Conservation (phyloP, 2,888 invertebrate genomes). For the Acrobasis repandana region DNA sequence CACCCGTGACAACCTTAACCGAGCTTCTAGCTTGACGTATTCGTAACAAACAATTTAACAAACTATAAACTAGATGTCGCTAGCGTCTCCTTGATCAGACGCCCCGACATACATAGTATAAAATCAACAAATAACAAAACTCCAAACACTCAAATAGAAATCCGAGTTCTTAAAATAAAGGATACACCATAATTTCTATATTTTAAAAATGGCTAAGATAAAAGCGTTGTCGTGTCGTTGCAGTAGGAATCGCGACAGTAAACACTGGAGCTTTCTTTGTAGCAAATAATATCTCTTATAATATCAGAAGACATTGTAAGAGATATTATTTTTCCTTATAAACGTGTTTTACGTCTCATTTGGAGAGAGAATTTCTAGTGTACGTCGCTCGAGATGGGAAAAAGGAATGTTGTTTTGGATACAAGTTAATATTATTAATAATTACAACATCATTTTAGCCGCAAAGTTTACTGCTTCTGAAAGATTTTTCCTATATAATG, state of each 20-base stretch:
- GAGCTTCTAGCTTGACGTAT: too few relatives aligned
- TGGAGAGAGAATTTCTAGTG: slow-evolving; percentile 12
- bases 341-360: slow-evolving; percentile 15
- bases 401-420: background rate
- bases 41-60: too few relatives aligned
- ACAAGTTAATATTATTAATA: too few relatives aligned
- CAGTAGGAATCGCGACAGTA: slow-evolving; percentile 6
- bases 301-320: slow-evolving; percentile 10
- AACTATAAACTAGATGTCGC: too few relatives aligned
- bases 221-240: slow-evolving; percentile 15
- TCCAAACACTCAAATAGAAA: background rate
- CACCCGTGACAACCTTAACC: too few relatives aligned
- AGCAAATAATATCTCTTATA: slow-evolving; percentile 8
- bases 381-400: background rate
- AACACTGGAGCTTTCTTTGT: slow-evolving; percentile 16
- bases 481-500: too few relatives aligned
- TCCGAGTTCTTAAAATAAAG: background rate
- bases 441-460: too few relatives aligned
- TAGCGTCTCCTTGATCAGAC: too few relatives aligned
- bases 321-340: slow-evolving; percentile 14
- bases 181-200: slow-evolving; percentile 4
- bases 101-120: too few relatives aligned
- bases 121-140: background rate
- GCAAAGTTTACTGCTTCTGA: too few relatives aligned
- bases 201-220: slow-evolving; percentile 15